Evolutionary conservation across 2,113 vertebrate species (phyloP), one percentile per base, ranked within the genome.

Genomic region (Cnemophilus loriae): DNA sequence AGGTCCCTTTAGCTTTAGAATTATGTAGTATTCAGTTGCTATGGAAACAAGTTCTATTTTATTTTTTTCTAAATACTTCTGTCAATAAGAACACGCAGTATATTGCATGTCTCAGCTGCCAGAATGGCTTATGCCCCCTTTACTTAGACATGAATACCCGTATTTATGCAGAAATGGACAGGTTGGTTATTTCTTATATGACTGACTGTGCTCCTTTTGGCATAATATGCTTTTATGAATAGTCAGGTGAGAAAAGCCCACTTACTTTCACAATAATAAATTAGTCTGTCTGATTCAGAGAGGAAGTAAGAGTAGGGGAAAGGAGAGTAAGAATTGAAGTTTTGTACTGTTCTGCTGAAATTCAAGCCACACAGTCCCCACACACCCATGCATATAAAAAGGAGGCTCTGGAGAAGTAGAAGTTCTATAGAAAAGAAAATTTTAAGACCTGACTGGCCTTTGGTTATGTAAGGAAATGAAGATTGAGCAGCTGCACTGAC

Each of bases 401-500:
- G 7, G 14, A 83, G 41, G 41, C n/a, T 90, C 57, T 87, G 56
- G 50, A 95, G 70, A 60, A 81, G 82, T 15, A 44, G 16, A 86
- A n/a, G 27, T 61, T 65, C 92, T 89, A 69, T 15, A 63, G 79
- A 92, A 93, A 82, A 95, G 80, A 94, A 71, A 94, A 84, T 93
- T 65, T 85, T 78, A 79, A 96, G 87, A 90, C 77, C 56, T 90
- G 73, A 75, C 57, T 95, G 90, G 92, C 60, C 59, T 60, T 96
- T 80, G 28, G 52, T 89, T 96, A 87, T 63, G 42, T 78, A 93
- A 98, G 90, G 84, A 92, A 84, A 76, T 87, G 77, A 93, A 93
- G 95, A 97, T 12, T 52, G 95, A 87, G 60, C 50, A 71, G 77
- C 87, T 59, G 32, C 20, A 26, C 61, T 91, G 97, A 87, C 93